A percentile compares a stretch with the other conserved stretches of the same genome.
These are phyloP conservation scores for Drosophila incognita DNA, from an alignment of 2,888 invertebrate genomes.

Conservation along the genomic window DNA sequence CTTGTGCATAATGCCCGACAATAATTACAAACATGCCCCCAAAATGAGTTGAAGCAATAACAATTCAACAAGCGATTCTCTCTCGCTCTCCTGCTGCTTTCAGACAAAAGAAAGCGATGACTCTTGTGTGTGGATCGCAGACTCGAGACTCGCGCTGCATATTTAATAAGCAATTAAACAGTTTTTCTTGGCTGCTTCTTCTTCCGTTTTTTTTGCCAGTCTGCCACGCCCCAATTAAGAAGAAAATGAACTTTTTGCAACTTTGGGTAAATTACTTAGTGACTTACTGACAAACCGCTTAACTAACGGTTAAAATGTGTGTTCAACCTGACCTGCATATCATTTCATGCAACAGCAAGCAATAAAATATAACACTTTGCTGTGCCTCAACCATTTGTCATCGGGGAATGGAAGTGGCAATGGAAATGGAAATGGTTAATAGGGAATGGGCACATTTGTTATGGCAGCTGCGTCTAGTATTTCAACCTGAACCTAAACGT, in stretches of 20 bases:
- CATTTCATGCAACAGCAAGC: constrained; percentile 56
- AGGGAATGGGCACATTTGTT: constrained; percentile 29
- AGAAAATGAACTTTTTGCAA: constrained; percentile 27
- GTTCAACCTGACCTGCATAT: constrained; percentile 66
- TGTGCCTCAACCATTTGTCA: constrained; percentile 41
- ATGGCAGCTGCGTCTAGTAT: constrained; percentile 36
- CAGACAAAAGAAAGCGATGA: constrained; percentile 23
- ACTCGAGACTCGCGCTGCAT: constrained; percentile 32
- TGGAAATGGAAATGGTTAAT: background rate
- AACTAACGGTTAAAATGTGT: constrained; percentile 31
- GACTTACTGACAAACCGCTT: constrained; percentile 9
- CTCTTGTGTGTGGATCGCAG: constrained; percentile 3
- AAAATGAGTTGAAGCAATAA: constrained; percentile 22
- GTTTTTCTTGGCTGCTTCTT: background rate
- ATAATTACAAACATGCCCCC: constrained; percentile 51
- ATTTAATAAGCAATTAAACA: constrained; percentile 66
- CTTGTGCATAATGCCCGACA: constrained; percentile 22
- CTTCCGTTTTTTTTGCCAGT: constrained; percentile 20
- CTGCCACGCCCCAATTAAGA: constrained; percentile 65
- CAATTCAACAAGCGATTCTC: background rate
- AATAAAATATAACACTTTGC: constrained; percentile 34
- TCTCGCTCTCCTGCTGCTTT: background rate
- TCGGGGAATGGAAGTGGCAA: constrained; percentile 6
- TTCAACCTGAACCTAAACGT: constrained; percentile 16
- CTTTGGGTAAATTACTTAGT: background rate